phyloP scores from a whole-genome alignment of 2,113 vertebrate genomes.

The Podarcis muralis region DNA sequence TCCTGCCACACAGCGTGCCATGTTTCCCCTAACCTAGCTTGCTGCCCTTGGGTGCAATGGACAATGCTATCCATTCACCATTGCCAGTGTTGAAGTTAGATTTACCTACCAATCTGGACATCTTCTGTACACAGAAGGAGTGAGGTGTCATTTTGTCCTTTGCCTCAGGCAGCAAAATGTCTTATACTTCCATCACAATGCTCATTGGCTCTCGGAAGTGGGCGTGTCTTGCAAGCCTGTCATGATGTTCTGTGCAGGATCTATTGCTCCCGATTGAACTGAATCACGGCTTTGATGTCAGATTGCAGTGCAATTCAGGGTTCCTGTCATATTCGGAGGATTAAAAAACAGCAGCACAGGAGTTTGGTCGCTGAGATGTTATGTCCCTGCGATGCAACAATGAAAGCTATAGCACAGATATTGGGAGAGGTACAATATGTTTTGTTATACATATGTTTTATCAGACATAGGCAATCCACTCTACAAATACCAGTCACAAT shows the following conservation, averaged over 20 bases:
- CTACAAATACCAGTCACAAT: not conserved
- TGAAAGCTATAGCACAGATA: not conserved
- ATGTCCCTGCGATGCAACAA: not conserved
- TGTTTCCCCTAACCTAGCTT: too few species aligned
- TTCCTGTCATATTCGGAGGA: not conserved
- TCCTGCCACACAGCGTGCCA: too few species aligned
- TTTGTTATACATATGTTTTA: not conserved
- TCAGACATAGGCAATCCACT: not conserved
- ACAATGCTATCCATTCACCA: too few species aligned
- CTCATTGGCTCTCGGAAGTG: not conserved
- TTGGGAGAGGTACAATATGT: not conserved
- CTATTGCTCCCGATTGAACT: not conserved
- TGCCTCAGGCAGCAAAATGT: too few species aligned
- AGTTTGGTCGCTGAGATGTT: too few species aligned
- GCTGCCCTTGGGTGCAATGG: too few species aligned
- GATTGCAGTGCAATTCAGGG: not conserved
- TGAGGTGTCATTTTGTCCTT: too few species aligned
- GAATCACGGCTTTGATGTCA: not conserved
- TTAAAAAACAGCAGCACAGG: not conserved
- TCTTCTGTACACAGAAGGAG: too few species aligned
- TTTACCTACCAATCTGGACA: too few species aligned
- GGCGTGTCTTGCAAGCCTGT: not conserved
- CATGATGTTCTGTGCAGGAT: not conserved
- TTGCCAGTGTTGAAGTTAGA: too few species aligned
- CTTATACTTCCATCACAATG: not conserved